Evolutionary conservation across 2,797 vertebrate species (phyloP).

Genomic region (Brachyalestes nurse): DNA sequence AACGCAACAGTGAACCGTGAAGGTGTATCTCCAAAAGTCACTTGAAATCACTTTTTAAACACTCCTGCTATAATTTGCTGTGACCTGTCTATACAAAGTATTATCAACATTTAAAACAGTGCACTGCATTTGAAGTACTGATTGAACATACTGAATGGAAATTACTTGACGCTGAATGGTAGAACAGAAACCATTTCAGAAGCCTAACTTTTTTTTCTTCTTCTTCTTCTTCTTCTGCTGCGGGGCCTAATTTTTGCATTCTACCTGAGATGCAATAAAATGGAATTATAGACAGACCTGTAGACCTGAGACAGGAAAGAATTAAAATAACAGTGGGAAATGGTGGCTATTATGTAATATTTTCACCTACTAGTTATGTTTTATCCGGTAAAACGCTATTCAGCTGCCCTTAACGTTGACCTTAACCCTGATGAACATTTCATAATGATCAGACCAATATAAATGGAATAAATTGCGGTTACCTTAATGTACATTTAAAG

Average conservation of each 20-base stretch:
- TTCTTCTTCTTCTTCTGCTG: constrained; percentile 70
- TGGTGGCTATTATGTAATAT: constrained; percentile 3
- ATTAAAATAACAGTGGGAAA: constrained; percentile 76
- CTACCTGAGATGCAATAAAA: constrained; percentile 99
- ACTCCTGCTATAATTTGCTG: constrained; percentile 83
- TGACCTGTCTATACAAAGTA: constrained; percentile 95
- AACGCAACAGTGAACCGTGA: constrained; percentile 51
- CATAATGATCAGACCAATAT: neutral
- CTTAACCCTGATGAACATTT: neutral
- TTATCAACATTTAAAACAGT: constrained; percentile 97
- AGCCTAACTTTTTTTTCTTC: constrained; percentile 66
- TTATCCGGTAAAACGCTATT: neutral
- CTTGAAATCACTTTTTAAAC: constrained; percentile 77
- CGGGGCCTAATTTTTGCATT: constrained; percentile 91
- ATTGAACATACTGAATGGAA: constrained; percentile 90
- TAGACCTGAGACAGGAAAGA: constrained; percentile 58
- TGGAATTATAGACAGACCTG: constrained; percentile 73
- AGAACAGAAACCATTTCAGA: neutral
- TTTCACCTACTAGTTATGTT: constrained; percentile 4
- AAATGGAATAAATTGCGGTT: neutral
- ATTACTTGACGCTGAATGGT: constrained; percentile 79
- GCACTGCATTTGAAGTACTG: constrained; percentile 94
- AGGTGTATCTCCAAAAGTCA: constrained; percentile 78
- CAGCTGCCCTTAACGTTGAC: neutral
- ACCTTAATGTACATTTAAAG: neutral